Evolutionary conservation across 2,113 vertebrate genomes (phyloP), one percentile per base, ranked within the genome.

Genomic region (Campylorhamphus procurvoides): DNA sequence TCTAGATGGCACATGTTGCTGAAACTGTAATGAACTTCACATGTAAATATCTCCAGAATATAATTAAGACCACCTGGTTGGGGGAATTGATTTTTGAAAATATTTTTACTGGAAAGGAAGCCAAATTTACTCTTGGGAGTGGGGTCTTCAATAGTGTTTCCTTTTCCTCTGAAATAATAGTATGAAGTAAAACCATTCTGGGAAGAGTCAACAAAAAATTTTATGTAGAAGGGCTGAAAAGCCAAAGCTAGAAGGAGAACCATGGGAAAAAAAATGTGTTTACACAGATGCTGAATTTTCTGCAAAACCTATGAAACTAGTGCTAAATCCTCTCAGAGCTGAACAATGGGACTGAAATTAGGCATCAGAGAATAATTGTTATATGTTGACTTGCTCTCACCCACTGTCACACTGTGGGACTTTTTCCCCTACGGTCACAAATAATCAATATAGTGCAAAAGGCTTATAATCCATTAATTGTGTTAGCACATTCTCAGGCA

Each of bases 91-190:
- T 78, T 94, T 94, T 60, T 78, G 53, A 67, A 94, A 95, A 74
- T 11, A 66, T 29, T 94, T 92, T 88, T 80, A 14, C 90, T 84
- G 79, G 79, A 96, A 96, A 91, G 89, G 87, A 96, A 96, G 46
- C n/a, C 27, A 73, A 89, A 89, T 84, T 89, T 50, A 66, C 67
- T 79, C 91, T 20, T 90, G 87, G 80, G 93, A 95, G 63, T 6
- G 5, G 33, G 55, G 42, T 87, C 63, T 87, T 66, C 69, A 63
- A 52, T 44, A 72, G 64, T 86, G 55, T 67, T 97, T 94, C 90
- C 92, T 94, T 82, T 96, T 94, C 89, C 93, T 93, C 75, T 95
- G 50, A 89, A 96, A 95, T 95, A 94, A 91, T 39, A 79, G 66
- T 47, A 62, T 50, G 79, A 91, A 94, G 71, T 76, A 91, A 89